Conservation (phyloP, 2,797 vertebrate genomes). For the Anabacerthia variegaticeps region DNA sequence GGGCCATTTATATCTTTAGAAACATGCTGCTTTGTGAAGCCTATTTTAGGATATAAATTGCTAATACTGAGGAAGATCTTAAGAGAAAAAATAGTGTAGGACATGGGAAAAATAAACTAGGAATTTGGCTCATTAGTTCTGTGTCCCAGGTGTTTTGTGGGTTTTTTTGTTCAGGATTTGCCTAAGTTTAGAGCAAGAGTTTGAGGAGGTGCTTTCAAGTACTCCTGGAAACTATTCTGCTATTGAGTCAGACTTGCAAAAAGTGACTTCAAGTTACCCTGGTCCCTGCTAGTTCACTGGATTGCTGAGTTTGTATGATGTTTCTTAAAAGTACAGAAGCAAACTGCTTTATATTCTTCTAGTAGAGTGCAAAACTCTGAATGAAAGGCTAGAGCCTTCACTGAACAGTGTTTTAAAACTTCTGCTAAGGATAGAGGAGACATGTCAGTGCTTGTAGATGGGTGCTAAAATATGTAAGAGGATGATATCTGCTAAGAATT, state of each 20-base stretch:
- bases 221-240: not conserved
- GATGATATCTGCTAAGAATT: not conserved
- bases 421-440: not conserved
- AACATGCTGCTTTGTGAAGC: not conserved
- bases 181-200: not conserved
- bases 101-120: not conserved
- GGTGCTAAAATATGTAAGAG: not conserved
- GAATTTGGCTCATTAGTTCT: not conserved
- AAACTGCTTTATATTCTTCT: not conserved
- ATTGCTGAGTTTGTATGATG: not conserved
- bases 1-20: not conserved
- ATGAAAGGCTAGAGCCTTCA: not conserved
- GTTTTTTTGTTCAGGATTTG: not conserved
- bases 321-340: not conserved
- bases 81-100: not conserved
- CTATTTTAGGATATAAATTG: not conserved
- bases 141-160: not conserved
- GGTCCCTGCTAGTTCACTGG: not conserved
- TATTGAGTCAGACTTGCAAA: not conserved
- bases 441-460: not conserved
- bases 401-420: not conserved
- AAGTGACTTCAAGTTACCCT: not conserved
- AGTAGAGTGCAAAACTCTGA: not conserved
- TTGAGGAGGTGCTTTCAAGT: not conserved
- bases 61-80: not conserved